phyloP scores from a whole-genome alignment of 2,888 invertebrate genomes.

The Tipula unca region DNA sequence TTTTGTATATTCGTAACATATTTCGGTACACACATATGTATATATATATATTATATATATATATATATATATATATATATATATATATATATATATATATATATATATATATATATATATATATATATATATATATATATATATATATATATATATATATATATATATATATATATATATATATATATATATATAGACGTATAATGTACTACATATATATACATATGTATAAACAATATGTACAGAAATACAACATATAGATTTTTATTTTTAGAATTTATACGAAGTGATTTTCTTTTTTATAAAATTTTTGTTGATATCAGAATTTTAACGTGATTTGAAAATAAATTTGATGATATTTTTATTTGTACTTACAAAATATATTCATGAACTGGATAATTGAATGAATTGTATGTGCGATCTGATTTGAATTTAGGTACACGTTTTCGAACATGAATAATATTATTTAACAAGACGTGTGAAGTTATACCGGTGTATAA shows the following conservation, averaged over 20 bases:
- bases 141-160: background rate
- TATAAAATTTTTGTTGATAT: background rate
- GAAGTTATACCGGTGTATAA: background rate
- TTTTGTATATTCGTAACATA: background rate
- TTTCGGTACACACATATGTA: background rate
- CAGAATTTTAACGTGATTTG: background rate
- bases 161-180: background rate
- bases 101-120: too few relatives aligned
- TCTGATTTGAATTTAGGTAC: background rate
- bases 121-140: background rate
- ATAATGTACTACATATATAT: too few relatives aligned
- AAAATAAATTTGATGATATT: background rate
- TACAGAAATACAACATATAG: background rate
- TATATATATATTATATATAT: background rate
- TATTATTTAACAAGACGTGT: background rate
- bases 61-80: background rate
- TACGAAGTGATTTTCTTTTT: background rate
- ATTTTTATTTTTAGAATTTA: background rate
- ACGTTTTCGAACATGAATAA: background rate
- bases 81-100: too few relatives aligned
- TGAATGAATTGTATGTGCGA: background rate
- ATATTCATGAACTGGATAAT: background rate
- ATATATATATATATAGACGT: background rate
- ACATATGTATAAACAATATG: background rate
- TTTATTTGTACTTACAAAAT: background rate